A percentile compares a stretch with the other conserved stretches of the same genome.
phyloP scores from a whole-genome alignment of 2,888 invertebrate species.

The Formica aserva region DNA sequence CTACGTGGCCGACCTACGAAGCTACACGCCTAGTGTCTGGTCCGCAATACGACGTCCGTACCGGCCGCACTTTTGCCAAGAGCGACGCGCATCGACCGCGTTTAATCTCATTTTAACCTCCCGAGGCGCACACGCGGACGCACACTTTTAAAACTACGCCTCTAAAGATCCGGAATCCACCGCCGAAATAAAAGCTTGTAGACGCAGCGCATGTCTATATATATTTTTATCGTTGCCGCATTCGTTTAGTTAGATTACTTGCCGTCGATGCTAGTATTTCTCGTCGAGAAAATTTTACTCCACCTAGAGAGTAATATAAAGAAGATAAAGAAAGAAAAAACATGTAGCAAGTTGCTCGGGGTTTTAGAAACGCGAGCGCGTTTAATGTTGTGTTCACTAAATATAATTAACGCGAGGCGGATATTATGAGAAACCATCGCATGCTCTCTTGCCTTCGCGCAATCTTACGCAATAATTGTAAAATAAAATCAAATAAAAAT shows the following conservation, averaged over 20 bases:
- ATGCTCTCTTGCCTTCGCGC: not conserved
- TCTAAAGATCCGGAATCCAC: not conserved
- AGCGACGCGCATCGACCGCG: conserved; percentile 43
- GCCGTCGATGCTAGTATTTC: not conserved
- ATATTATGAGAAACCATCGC: not conserved
- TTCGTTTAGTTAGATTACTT: conserved; percentile 19
- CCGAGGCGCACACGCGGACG: conserved; percentile 1
- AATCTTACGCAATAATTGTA: conserved; percentile 20
- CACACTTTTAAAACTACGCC: conserved; percentile 27
- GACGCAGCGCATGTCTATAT: not conserved
- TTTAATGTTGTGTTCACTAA: conserved; percentile 36
- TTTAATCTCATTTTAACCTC: conserved; percentile 47
- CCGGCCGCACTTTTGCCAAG: conserved; percentile 33
- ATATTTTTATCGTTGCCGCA: not conserved
- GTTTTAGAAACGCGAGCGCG: not conserved
- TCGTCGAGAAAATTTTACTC: not conserved
- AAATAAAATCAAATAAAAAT: not conserved
- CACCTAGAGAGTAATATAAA: not conserved
- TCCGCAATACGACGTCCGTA: conserved; percentile 20
- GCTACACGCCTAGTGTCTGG: conserved; percentile 32
- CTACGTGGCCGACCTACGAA: conserved; percentile 49
- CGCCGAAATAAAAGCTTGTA: conserved; percentile 21
- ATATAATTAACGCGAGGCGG: conserved; percentile 32
- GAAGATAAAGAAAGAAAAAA: not conserved
- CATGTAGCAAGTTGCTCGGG: not conserved